Conservation (phyloP, 2,113 vertebrate genomes). For the Tretioscincus oriximinensis region DNA sequence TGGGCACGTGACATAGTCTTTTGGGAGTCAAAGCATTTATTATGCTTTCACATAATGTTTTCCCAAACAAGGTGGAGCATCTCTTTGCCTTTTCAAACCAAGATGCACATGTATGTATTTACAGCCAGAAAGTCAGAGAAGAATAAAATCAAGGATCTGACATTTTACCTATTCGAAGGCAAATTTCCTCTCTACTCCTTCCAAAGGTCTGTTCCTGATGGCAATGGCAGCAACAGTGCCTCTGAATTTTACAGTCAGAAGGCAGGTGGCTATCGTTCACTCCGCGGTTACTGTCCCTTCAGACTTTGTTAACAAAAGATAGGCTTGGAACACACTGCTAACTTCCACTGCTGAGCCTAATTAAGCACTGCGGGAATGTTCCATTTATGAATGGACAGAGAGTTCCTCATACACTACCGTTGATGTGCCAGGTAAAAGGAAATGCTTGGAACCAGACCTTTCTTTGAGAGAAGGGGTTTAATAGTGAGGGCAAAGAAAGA, state of each 20-base stretch:
- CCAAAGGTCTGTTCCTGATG: neutral
- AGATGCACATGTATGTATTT: neutral
- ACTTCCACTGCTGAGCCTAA: constrained; percentile 15
- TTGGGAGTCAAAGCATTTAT: neutral
- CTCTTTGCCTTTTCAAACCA: neutral
- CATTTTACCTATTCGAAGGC: constrained; percentile 3
- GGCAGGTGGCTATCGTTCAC: constrained; percentile 21
- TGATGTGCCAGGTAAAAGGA: neutral
- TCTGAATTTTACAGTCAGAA: constrained; percentile 4
- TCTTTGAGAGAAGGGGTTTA: neutral
- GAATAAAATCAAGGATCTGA: neutral
- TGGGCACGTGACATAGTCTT: neutral
- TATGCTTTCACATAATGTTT: neutral
- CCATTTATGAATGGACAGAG: constrained; percentile 28
- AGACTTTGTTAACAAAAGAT: constrained; percentile 35
- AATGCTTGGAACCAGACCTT: neutral
- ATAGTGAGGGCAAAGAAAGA: neutral
- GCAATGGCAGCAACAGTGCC: neutral
- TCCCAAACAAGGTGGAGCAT: neutral
- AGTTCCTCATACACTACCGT: neutral
- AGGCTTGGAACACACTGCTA: constrained; percentile 16
- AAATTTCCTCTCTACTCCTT: neutral
- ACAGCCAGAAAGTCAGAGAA: neutral
- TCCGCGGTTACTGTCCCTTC: constrained; percentile 21
- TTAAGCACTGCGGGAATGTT: constrained; percentile 32